Percentiles rank a stretch among this genome's conserved stretches.
phyloP scores from a whole-genome alignment of 1,140 invertebrate genomes.

The Metopolophium dirhodum region DNA sequence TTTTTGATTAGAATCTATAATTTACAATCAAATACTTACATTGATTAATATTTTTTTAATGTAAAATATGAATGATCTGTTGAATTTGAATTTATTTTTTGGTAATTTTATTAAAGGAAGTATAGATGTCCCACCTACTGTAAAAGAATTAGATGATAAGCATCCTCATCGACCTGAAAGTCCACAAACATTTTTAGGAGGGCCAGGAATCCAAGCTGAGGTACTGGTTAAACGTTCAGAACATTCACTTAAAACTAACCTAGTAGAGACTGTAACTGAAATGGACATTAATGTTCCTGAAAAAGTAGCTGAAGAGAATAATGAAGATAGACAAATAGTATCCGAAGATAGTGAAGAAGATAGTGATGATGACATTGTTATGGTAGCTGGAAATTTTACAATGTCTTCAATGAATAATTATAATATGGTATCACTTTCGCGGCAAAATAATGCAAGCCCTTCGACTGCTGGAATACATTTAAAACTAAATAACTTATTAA shows the following conservation, averaged over 20 bases:
- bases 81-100: background rate
- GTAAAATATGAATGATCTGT: background rate
- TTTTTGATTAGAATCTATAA: background rate
- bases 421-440: constrained; percentile 70
- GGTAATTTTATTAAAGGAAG: constrained; percentile 12
- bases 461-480: constrained; percentile 46
- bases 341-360: constrained; percentile 76
- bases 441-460: constrained; percentile 69
- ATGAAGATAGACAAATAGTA: constrained; percentile 69
- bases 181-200: constrained; percentile 15
- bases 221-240: background rate
- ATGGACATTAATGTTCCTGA: background rate
- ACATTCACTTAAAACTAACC: background rate
- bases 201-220: background rate
- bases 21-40: too few species aligned
- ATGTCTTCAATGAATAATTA: constrained; percentile 67
- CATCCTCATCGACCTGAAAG: constrained; percentile 20
- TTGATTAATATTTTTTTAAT: background rate
- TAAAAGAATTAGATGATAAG: constrained; percentile 3
- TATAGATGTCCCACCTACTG: constrained; percentile 21
- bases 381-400: constrained; percentile 80
- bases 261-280: background rate
- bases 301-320: constrained; percentile 62
- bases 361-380: constrained; percentile 80
- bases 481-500: constrained; percentile 46